Conservation (phyloP, 2,113 vertebrate genomes). For the Maccullochella peelii region DNA sequence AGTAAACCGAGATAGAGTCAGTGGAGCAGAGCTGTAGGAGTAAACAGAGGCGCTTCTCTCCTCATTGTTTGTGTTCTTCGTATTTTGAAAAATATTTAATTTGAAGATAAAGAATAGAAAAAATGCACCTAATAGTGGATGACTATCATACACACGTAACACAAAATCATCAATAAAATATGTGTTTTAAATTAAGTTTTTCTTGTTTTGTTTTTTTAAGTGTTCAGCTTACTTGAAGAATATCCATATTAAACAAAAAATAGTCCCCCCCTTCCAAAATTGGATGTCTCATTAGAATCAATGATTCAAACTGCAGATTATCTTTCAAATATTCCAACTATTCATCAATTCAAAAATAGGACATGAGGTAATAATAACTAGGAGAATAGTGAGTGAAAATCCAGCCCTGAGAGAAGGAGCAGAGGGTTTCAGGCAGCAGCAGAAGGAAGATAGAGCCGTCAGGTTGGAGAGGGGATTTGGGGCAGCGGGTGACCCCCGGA, state of each 20-base stretch:
- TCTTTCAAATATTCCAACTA: neutral
- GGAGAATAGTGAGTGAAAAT: neutral
- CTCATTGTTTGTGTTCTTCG: neutral
- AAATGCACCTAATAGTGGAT: neutral
- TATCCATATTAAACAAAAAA: neutral
- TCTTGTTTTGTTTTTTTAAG: too few species aligned
- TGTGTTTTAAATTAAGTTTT: neutral
- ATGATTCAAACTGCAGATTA: neutral
- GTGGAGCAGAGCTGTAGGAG: neutral
- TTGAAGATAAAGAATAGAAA: neutral
- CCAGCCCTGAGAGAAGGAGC: constrained; percentile 7
- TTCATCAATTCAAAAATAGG: neutral
- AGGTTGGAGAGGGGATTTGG: constrained; percentile 29
- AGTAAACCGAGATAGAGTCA: constrained; percentile 4
- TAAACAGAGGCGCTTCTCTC: neutral
- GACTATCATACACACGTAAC: too few species aligned
- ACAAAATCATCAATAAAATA: neutral
- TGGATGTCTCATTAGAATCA: neutral
- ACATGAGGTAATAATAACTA: neutral
- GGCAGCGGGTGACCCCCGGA: constrained; percentile 74
- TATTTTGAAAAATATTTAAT: neutral
- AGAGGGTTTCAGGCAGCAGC: neutral
- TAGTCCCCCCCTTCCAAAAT: neutral
- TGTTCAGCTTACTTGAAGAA: neutral
- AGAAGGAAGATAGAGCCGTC: constrained; percentile 62